phyloP scores from a whole-genome alignment of 2,113 vertebrate species.

The Cryptomyrus ogoouensis region DNA sequence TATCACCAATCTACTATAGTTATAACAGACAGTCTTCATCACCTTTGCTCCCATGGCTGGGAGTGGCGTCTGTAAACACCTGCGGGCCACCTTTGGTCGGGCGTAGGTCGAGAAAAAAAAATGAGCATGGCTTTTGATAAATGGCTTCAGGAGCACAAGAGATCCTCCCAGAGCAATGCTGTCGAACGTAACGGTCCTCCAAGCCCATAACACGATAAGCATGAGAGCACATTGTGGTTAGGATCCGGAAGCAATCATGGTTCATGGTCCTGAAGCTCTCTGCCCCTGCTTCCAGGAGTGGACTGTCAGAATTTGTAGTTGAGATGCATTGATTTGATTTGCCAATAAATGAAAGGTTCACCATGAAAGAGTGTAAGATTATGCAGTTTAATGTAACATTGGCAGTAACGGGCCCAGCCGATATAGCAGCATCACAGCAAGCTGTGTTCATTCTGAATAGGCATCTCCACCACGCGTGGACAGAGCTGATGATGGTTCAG shows the following conservation, averaged over 20 bases:
- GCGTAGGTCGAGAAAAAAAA: background rate
- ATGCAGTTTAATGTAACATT: background rate
- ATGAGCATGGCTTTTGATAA: background rate
- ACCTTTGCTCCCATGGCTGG: background rate
- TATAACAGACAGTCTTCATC: background rate
- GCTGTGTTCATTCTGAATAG: background rate
- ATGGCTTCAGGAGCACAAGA: background rate
- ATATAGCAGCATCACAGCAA: background rate
- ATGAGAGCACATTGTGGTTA: background rate
- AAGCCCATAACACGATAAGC: background rate
- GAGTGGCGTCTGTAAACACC: background rate
- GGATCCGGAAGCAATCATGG: background rate
- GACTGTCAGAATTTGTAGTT: background rate
- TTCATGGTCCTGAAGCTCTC: background rate
- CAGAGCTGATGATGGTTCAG: background rate
- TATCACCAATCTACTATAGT: background rate
- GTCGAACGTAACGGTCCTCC: background rate
- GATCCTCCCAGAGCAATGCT: background rate
- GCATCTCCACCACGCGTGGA: background rate
- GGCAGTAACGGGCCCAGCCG: background rate
- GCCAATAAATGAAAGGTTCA: background rate
- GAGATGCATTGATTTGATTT: background rate
- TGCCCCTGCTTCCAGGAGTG: background rate
- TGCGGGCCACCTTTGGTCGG: background rate
- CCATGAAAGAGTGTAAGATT: background rate